Evolutionary conservation across 2,888 invertebrate species (phyloP), one percentile per base, ranked within the genome.

Genomic region (Eilema sororculum): DNA sequence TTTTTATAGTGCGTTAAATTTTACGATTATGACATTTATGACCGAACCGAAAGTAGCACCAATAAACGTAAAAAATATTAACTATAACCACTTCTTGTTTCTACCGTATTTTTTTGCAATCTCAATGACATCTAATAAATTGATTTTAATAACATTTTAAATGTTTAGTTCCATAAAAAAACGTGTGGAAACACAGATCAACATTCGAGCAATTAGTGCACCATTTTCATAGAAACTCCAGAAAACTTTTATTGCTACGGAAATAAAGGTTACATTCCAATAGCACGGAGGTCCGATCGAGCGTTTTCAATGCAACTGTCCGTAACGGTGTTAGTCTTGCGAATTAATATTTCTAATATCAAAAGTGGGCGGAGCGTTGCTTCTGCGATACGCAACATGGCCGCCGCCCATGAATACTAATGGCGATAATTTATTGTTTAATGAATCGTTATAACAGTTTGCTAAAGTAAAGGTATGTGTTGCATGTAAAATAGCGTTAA

Each of bases 301-400:
- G 59, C 52, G 68, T 74, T 75, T 58, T 71, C 60, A 59, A 66
- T 41, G 70, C 70, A 52, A n/a, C 52, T 52, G 77, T 78, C 76
- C 76, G 78, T 76, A 80, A 78, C 77, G 78, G 78, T 74, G 76
- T 76, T 64, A 75, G 76, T 83, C 84, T 81, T 80, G 84, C 82
- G 81, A 86, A 86, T 85, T 84, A 84, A 86, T 86, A 85, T 86
- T 88, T 88, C 86, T 85, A 86, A 86, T 87, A 87, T 83, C 84
- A 85, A 85, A 87, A 86, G 87, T 83, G 83, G 92, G 92, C 87
- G 92, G 83, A 84, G 87, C 86, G 82, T 84, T 81, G 90, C 92
- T 89, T 87, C 92, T 80, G 87, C 86, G 89, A 87, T 92, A 91
- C 92, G 90, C 90, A 89, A 87, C 82, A 89, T 89, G 89, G 87